Evolutionary conservation across 2,888 invertebrate species (phyloP).

Genomic region (Dasysyrphus albostriatus): DNA sequence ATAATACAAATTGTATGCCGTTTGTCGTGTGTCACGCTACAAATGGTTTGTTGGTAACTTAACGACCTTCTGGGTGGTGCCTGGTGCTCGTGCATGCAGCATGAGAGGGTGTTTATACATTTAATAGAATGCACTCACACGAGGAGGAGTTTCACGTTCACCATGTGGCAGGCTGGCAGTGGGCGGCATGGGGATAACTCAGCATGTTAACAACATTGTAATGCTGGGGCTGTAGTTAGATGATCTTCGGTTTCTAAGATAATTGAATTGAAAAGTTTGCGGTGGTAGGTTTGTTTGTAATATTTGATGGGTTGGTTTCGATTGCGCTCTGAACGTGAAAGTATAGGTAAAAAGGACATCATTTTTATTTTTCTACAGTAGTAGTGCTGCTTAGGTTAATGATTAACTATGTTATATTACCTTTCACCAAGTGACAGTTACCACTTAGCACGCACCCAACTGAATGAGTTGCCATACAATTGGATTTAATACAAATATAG

Average conservation of each 20-base stretch:
- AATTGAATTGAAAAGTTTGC: conserved; percentile 69
- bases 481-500: neutral
- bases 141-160: conserved; percentile 60
- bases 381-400: neutral
- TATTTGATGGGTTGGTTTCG: neutral
- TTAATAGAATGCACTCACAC: conserved; percentile 50
- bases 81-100: conserved; percentile 3
- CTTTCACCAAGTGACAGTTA: conserved; percentile 50
- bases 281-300: conserved; percentile 46
- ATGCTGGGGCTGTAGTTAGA: conserved; percentile 5
- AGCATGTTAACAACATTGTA: conserved; percentile 62
- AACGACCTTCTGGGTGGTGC: neutral
- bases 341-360: conserved; percentile 30
- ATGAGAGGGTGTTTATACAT: conserved; percentile 41
- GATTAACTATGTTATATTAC: conserved; percentile 5
- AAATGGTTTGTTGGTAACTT: neutral
- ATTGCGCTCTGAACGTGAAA: conserved; percentile 33
- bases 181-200: neutral
- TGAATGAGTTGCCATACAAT: conserved; percentile 57
- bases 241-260: conserved; percentile 41
- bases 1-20: conserved; percentile 54
- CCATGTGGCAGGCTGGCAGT: conserved; percentile 5
- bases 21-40: conserved; percentile 25
- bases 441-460: conserved; percentile 61
- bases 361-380: neutral